Evolutionary conservation across 2,113 vertebrate species (phyloP).

Genomic region (Centropus bengalensis): DNA sequence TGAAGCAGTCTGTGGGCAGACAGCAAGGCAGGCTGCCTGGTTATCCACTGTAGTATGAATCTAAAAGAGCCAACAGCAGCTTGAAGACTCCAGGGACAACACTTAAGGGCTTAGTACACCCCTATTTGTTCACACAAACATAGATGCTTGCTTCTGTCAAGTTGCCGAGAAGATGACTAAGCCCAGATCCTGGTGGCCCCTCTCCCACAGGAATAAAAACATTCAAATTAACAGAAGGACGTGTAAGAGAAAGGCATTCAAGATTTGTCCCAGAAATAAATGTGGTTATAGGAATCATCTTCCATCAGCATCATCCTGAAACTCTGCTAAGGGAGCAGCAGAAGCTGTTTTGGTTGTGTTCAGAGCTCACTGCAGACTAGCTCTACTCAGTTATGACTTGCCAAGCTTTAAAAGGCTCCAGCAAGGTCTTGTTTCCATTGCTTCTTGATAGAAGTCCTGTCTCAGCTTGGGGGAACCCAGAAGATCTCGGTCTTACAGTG

Average conservation of each 20-base stretch:
- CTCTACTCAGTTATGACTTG: background rate
- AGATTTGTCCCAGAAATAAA: background rate
- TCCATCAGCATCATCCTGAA: background rate
- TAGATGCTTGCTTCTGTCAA: background rate
- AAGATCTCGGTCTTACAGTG: background rate
- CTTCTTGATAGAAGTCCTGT: background rate
- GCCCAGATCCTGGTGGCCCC: background rate
- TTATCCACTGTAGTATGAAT: background rate
- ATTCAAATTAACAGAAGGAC: background rate
- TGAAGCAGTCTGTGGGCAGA: background rate
- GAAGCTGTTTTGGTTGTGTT: background rate
- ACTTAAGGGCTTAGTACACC: background rate
- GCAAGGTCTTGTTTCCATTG: background rate
- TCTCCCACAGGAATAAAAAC: background rate
- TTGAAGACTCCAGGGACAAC: background rate
- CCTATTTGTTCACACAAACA: accelerated
- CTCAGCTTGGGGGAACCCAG: background rate
- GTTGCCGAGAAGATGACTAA: background rate
- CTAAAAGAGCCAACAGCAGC: background rate
- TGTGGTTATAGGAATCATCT: background rate
- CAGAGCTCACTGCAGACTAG: background rate
- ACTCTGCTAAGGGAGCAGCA: background rate
- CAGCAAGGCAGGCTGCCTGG: background rate
- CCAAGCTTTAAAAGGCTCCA: background rate
- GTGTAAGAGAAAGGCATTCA: background rate